Evolutionary conservation across 2,113 vertebrate species (phyloP).

Genomic region (Odobenus rosmarus): DNA sequence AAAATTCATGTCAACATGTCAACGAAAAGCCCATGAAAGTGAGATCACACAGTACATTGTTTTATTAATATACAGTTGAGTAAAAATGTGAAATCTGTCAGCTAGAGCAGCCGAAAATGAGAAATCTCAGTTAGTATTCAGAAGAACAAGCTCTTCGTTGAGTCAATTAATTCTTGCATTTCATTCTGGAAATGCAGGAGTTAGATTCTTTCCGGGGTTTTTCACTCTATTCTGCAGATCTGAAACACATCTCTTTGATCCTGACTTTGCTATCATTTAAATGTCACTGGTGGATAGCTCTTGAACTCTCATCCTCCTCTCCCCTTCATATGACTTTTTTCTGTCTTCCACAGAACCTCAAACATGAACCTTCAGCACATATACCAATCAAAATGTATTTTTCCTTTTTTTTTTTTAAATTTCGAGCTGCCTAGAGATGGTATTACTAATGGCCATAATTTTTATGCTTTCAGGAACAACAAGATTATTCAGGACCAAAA

Average conservation of each 20-base stretch:
- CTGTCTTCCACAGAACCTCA: background rate
- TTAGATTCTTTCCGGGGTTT: conserved; percentile 23
- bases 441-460: background rate
- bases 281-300: background rate
- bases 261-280: background rate
- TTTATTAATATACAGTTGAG: conserved; percentile 51
- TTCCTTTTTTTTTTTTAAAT: background rate
- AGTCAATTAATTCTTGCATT: conserved; percentile 51
- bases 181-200: background rate
- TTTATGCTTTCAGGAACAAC: background rate
- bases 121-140: conserved; percentile 47
- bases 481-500: background rate
- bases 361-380: background rate
- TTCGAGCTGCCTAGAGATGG: background rate
- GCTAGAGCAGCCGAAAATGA: conserved; percentile 50
- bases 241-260: background rate
- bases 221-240: background rate
- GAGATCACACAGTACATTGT: conserved; percentile 28
- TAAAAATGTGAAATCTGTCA: conserved; percentile 60
- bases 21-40: conserved; percentile 38
- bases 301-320: background rate
- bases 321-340: background rate
- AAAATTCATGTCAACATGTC: conserved; percentile 60
- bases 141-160: background rate
- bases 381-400: background rate